phyloP scores from a whole-genome alignment of 1,140 invertebrate species.

The Monochamus saltuarius region DNA sequence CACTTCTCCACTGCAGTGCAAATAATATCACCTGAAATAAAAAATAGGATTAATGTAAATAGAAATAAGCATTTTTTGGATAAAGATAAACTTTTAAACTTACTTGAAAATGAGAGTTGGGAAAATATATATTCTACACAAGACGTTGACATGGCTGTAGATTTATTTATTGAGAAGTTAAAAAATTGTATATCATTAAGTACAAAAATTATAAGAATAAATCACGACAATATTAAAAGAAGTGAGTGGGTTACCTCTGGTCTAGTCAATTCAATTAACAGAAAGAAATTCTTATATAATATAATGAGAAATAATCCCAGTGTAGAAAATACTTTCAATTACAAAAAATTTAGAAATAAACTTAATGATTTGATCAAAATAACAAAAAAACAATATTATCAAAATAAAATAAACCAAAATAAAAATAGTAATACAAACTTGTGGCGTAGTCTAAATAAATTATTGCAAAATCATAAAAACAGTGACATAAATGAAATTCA shows the following conservation, averaged over 20 bases:
- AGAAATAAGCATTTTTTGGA: not conserved
- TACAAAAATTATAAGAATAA: slow-evolving; percentile 3
- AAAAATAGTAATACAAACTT: not conserved
- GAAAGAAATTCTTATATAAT: not conserved
- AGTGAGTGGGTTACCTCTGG: not conserved
- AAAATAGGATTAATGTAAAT: not conserved
- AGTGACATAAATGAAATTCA: not conserved
- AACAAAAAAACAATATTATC: not conserved
- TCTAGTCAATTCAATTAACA: not conserved
- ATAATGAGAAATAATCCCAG: not conserved
- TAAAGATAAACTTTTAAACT: slow-evolving; percentile 1
- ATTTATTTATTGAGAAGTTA: slow-evolving; percentile 4
- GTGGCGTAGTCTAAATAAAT: not conserved
- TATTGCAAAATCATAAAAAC: not conserved
- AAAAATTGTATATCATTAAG: not conserved
- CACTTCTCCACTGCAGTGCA: not conserved
- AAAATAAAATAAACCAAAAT: not conserved
- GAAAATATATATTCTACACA: not conserved
- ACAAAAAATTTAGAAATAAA: slow-evolving; percentile 1
- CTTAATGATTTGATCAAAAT: not conserved
- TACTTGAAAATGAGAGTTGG: not conserved
- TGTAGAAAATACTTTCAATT: not conserved
- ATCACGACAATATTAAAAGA: not conserved
- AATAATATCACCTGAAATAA: not conserved
- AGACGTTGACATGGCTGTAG: not conserved